A percentile compares a stretch with the other conserved stretches of the same genome.
These are phyloP conservation scores for Limnephilus marmoratus DNA, from an alignment of 2,888 invertebrate genomes.

Conservation along the genomic window DNA sequence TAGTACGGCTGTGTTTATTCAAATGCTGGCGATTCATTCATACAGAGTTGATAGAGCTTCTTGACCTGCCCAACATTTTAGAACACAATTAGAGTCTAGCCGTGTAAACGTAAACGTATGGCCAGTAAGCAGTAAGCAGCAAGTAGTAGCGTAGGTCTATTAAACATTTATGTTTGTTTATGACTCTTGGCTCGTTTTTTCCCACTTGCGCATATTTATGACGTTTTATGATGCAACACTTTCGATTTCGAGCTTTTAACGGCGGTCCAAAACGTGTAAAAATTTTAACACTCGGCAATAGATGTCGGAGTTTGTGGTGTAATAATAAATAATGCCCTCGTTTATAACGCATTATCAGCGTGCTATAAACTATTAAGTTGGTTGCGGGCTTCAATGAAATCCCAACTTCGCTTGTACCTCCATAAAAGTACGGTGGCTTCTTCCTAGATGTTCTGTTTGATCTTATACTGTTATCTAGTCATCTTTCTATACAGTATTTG, in stretches of 20 bases:
- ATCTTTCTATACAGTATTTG: background rate
- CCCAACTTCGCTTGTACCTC: background rate
- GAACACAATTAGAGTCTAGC: conserved; percentile 62
- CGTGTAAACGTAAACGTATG: conserved; percentile 58
- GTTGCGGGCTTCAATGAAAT: conserved; percentile 31
- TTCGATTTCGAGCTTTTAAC: conserved; percentile 58
- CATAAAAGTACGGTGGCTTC: background rate
- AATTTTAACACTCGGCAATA: conserved; percentile 43
- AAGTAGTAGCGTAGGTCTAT: conserved; percentile 33
- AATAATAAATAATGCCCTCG: conserved; percentile 45
- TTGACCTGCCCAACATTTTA: conserved; percentile 61
- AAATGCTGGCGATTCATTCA: conserved; percentile 62
- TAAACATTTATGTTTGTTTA: conserved; percentile 59
- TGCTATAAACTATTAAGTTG: conserved; percentile 33
- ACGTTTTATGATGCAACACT: conserved; percentile 60
- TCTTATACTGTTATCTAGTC: background rate
- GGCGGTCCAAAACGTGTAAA: conserved; percentile 47
- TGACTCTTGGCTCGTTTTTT: conserved; percentile 42
- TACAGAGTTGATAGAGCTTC: conserved; percentile 57
- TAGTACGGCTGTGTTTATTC: conserved; percentile 59
- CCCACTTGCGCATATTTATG: conserved; percentile 55
- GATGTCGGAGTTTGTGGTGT: conserved; percentile 45
- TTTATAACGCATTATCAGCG: conserved; percentile 47
- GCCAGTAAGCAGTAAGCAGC: conserved; percentile 32
- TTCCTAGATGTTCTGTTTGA: background rate